Evolutionary conservation across 2,888 invertebrate species (phyloP), one percentile per base, ranked within the genome.

Genomic region (Acanthacorydalis orientalis): DNA sequence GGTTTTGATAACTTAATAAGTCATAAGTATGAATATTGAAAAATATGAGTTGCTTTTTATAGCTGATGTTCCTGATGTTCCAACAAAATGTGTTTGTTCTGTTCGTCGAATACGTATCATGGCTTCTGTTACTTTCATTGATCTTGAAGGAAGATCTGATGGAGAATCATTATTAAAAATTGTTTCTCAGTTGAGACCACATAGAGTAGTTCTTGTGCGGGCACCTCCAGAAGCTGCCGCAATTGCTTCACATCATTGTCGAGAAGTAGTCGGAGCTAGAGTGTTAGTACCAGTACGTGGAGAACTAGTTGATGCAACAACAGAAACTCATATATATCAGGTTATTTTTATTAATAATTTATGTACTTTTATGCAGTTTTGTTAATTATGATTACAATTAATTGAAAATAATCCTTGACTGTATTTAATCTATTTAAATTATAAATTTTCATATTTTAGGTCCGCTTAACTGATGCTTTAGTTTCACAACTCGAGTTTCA

Each of bases 251-350:
- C 75, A 72, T 47, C 78, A 80, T 58, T 83, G 85, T 50, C 62
- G 60, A 23, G 73, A 77, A 50, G 76, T 76, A 58, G 73, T 80
- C 11, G 80, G 80, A 7, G 76, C 78, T 0, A 73, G 80, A 53
- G 80, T 97, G 1, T 96, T 90, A 63, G 78, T 84, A 2, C 97
- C 97, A 0, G 68, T 67, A 9, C 74, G 75, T 48, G 86, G 87
- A 0, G 95, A 96, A 57, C 73, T 78, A 1, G 78, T 98, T 4
- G 97, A 98, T 64, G 96, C 91, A 0, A 97, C 98, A 0, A 93
- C 93, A 0, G 97, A 98, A 66, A 91, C 92, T 0, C 91, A 96
- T 59, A 98, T 98, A 56, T 97, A 93, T 65, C 97, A 97, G 74
- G 90, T 89, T 60, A 50, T 50, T n/a, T n/a, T n/a, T n/a, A n/a